Evolutionary conservation across 1,140 invertebrate genomes (phyloP).

Genomic region (Vanessa atalanta): DNA sequence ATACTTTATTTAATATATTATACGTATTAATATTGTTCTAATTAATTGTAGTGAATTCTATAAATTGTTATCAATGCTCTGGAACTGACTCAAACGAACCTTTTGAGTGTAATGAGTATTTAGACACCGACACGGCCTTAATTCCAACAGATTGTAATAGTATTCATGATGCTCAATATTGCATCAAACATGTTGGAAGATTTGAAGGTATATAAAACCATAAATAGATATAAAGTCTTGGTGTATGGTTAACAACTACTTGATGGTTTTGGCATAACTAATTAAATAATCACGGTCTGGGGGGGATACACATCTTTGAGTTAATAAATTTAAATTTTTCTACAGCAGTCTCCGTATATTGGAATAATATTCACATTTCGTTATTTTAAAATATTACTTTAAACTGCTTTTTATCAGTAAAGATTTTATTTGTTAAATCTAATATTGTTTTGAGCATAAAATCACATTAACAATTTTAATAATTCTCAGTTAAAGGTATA

Average conservation of each 20-base stretch:
- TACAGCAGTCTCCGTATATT: neutral
- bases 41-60: conserved; percentile 80
- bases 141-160: conserved; percentile 87
- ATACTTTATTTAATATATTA: conserved; percentile 22
- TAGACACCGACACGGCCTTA: conserved; percentile 85
- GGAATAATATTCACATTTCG: too few species aligned
- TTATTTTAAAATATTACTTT: neutral
- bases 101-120: conserved; percentile 93
- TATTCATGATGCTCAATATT: conserved; percentile 92
- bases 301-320: too few species aligned
- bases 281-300: neutral
- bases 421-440: neutral
- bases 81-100: conserved; percentile 89
- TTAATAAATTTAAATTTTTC: neutral
- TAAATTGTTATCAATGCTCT: conserved; percentile 94
- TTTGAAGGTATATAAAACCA: conserved; percentile 89
- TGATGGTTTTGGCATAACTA: neutral
- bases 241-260: neutral
- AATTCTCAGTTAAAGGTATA: conserved; percentile 60
- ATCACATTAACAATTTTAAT: neutral
- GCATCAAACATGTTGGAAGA: conserved; percentile 96
- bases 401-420: neutral
- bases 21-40: conserved; percentile 32
- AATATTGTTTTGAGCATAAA: conserved; percentile 2
- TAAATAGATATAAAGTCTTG: neutral